Evolutionary conservation across 2,113 vertebrate species (phyloP).

Genomic region (Callithrix jacchus): DNA sequence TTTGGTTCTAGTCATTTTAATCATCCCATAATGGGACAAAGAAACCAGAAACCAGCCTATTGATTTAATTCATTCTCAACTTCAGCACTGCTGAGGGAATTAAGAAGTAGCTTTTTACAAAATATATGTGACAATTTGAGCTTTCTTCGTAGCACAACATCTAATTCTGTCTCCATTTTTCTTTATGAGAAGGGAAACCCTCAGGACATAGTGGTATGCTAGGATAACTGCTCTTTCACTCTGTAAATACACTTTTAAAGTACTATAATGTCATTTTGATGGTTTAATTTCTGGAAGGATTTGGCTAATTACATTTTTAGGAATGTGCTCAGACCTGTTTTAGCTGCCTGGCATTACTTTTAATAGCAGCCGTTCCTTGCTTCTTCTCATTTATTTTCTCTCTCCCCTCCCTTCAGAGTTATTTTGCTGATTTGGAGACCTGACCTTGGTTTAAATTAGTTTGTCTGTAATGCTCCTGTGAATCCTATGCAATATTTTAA

Average conservation of each 20-base stretch:
- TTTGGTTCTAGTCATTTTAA: not conserved
- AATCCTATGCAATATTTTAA: slow-evolving; percentile 55
- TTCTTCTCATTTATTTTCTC: slow-evolving; percentile 52
- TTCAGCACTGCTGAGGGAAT: not conserved
- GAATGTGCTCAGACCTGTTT: slow-evolving; percentile 40
- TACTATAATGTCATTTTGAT: slow-evolving; percentile 76
- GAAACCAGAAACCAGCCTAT: not conserved
- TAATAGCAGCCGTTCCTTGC: slow-evolving; percentile 68
- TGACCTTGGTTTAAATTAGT: slow-evolving; percentile 73
- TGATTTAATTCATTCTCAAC: slow-evolving; percentile 5
- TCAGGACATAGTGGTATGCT: slow-evolving; percentile 42
- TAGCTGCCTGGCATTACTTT: slow-evolving; percentile 67
- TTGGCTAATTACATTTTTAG: slow-evolving; percentile 76
- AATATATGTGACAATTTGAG: slow-evolving; percentile 52
- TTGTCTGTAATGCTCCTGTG: slow-evolving; percentile 53
- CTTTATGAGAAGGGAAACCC: slow-evolving; percentile 47
- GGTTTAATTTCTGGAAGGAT: slow-evolving; percentile 76
- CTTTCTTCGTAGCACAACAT: slow-evolving; percentile 29
- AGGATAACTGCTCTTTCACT: slow-evolving; percentile 58
- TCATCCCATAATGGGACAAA: slow-evolving; percentile 1
- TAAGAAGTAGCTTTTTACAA: not conserved
- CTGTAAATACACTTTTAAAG: slow-evolving; percentile 71
- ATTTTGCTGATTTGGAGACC: slow-evolving; percentile 57
- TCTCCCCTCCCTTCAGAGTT: slow-evolving; percentile 46
- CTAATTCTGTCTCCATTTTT: slow-evolving; percentile 32